Percentiles rank a stretch among this genome's conserved stretches.
Conservation (phyloP, 2,888 invertebrate genomes). For the Dasypogon diadema region DNA sequence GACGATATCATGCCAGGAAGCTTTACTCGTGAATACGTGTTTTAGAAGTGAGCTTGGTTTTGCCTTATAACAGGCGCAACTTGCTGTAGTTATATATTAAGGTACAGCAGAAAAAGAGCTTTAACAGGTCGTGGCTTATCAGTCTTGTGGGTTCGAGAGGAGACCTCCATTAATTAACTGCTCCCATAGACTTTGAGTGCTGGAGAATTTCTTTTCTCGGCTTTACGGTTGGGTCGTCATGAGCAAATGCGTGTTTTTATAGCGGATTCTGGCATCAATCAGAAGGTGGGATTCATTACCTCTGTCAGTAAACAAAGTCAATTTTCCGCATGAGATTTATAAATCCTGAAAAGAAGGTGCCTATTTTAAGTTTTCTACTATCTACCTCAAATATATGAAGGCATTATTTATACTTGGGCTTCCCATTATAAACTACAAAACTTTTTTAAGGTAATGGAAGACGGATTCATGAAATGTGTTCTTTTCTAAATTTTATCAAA, state of each 20-base stretch:
- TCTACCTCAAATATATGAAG: too few relatives aligned
- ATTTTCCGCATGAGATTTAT: slow-evolving; percentile 18
- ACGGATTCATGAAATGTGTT: too few relatives aligned
- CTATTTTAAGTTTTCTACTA: too few relatives aligned
- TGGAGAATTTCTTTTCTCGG: background rate
- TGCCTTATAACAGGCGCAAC: background rate
- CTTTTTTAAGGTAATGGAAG: too few relatives aligned
- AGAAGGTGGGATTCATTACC: background rate
- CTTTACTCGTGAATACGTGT: background rate
- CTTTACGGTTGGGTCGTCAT: background rate
- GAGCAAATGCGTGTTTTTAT: slow-evolving; percentile 20
- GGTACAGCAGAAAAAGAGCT: background rate
- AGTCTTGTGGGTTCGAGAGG: slow-evolving; percentile 5
- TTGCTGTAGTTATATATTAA: background rate
- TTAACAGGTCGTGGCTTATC: slow-evolving; percentile 47
- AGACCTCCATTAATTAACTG: slow-evolving; percentile 48
- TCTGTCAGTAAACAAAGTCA: slow-evolving; percentile 4
- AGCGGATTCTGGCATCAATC: slow-evolving; percentile 2
- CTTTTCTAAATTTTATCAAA: too few relatives aligned
- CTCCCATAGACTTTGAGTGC: background rate
- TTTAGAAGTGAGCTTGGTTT: background rate
- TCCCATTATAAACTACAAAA: too few relatives aligned
- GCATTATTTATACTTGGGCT: too few relatives aligned
- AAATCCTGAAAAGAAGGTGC: too few relatives aligned
- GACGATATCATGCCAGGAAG: slow-evolving; percentile 20